These are phyloP conservation scores for Pachyuromys duprasi DNA, from an alignment of 2,797 vertebrate species.

Conservation along the genomic window DNA sequence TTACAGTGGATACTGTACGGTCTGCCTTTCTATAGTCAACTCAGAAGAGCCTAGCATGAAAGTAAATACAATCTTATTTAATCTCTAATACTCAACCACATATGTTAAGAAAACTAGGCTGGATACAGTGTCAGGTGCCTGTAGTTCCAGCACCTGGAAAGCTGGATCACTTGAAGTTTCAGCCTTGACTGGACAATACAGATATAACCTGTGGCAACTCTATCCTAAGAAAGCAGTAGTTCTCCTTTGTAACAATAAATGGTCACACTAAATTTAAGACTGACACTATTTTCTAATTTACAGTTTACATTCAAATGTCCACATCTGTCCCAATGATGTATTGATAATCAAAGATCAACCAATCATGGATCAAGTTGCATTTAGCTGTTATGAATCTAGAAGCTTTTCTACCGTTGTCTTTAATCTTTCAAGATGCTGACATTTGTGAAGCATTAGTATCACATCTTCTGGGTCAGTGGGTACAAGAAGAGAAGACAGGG, in stretches of 20 bases:
- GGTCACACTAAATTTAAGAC: slow-evolving; percentile 42
- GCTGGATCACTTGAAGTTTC: neutral
- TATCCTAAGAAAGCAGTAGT: slow-evolving; percentile 12
- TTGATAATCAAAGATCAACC: slow-evolving; percentile 16
- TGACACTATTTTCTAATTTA: slow-evolving; percentile 15
- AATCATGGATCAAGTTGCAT: slow-evolving; percentile 8
- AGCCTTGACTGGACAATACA: neutral
- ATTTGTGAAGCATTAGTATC: neutral
- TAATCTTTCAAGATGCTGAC: slow-evolving; percentile 40
- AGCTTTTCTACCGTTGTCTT: slow-evolving; percentile 1
- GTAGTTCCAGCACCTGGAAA: neutral
- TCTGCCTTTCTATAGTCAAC: slow-evolving; percentile 5
- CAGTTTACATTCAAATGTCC: slow-evolving; percentile 18
- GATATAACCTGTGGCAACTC: neutral
- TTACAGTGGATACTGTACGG: neutral
- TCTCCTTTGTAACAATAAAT: slow-evolving; percentile 9
- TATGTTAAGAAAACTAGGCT: neutral
- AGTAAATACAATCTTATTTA: slow-evolving; percentile 53
- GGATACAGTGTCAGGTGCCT: neutral
- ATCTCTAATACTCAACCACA: slow-evolving; percentile 11
- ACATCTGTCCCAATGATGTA: neutral
- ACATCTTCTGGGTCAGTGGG: neutral
- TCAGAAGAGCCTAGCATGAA: slow-evolving; percentile 7
- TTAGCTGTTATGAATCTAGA: slow-evolving; percentile 8
- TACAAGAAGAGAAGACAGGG: neutral